phyloP scores from a whole-genome alignment of 2,797 vertebrate genomes.

The Sebastes diaconus region DNA sequence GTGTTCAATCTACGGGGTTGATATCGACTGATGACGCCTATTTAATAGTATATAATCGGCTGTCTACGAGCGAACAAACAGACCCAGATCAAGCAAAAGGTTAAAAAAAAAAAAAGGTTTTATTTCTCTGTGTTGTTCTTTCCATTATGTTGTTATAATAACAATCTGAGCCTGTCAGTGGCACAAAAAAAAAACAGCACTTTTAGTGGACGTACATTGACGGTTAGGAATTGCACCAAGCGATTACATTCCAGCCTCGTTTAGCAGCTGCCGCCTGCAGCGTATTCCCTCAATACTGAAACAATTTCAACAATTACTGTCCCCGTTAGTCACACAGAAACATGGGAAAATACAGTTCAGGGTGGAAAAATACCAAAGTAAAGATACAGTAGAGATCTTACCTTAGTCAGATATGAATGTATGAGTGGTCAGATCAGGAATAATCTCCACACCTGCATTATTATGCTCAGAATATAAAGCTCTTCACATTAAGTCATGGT shows the following conservation, averaged over 20 bases:
- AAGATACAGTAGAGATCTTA: neutral
- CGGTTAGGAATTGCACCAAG: neutral
- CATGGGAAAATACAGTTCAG: neutral
- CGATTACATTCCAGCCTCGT: neutral
- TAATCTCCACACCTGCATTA: neutral
- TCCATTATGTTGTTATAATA: too few species aligned
- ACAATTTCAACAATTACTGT: neutral
- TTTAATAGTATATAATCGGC: too few species aligned
- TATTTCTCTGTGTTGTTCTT: rapidly evolving
- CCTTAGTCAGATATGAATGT: neutral
- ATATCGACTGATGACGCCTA: too few species aligned
- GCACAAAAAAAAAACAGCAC: neutral
- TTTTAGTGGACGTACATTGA: neutral
- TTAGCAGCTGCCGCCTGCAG: neutral
- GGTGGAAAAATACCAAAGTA: neutral
- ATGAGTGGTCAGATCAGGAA: neutral
- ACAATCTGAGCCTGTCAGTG: neutral
- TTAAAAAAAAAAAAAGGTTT: too few species aligned
- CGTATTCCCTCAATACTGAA: neutral
- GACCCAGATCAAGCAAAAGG: too few species aligned
- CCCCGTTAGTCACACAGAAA: neutral
- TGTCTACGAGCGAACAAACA: too few species aligned
- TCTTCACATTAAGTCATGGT: neutral
- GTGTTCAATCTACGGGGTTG: too few species aligned
- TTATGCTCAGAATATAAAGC: neutral